These are phyloP conservation scores for Rhea americana DNA, from an alignment of 2,113 vertebrate genomes.

Conservation along the genomic window DNA sequence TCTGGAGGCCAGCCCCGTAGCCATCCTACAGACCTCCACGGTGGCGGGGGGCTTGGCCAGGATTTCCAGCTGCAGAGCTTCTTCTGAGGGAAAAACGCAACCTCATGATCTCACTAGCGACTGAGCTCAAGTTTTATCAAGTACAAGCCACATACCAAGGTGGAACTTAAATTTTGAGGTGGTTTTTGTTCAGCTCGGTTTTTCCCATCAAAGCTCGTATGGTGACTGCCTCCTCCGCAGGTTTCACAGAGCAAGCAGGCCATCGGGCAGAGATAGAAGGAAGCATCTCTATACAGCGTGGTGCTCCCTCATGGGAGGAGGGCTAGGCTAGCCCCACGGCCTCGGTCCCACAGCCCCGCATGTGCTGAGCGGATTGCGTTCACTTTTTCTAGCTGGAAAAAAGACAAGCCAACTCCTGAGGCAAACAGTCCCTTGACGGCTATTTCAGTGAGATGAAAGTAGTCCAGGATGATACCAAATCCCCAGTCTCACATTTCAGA, in stretches of 20 bases:
- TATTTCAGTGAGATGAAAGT: background rate
- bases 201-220: background rate
- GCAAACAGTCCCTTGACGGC: background rate
- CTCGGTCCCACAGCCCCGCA: background rate
- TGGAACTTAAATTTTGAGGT: background rate
- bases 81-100: background rate
- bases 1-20: background rate
- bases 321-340: background rate
- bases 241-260: background rate
- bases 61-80: background rate
- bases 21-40: rapidly evolving
- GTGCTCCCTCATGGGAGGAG: background rate
- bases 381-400: background rate
- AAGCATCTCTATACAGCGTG: background rate
- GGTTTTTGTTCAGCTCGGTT: background rate
- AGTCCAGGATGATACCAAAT: rapidly evolving
- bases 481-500: rapidly evolving
- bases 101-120: background rate
- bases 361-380: background rate
- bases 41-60: background rate
- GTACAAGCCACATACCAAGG: background rate
- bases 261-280: background rate
- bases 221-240: background rate
- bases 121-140: background rate
- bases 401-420: background rate